These are phyloP conservation scores for Heliopora coerulea DNA, from an alignment of 92 coral and sea anemone genomes.

Conservation along the genomic window DNA sequence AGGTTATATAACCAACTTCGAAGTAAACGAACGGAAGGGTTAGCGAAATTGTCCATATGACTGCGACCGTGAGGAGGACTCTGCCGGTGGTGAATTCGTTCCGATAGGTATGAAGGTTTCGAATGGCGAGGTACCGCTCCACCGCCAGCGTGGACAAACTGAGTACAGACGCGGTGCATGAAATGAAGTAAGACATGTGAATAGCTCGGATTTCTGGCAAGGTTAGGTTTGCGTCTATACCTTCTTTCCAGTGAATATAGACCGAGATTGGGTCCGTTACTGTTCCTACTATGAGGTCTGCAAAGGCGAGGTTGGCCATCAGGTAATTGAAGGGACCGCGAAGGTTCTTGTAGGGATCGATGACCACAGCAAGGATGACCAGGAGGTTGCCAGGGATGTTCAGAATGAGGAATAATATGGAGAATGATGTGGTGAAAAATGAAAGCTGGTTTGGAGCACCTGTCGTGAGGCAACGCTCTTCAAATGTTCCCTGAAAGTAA, in stretches of 20 bases:
- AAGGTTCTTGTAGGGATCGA: conserved; percentile 77
- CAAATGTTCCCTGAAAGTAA: conserved; percentile 18
- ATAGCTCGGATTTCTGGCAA: conserved; percentile 20
- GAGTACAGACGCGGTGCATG: conserved; percentile 76
- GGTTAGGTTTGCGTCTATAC: conserved; percentile 40
- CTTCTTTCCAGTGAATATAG: conserved; percentile 66
- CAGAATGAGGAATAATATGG: conserved; percentile 54
- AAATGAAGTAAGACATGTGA: conserved; percentile 64
- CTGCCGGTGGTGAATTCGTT: conserved; percentile 64
- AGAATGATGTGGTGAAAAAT: conserved; percentile 58
- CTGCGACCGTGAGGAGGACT: conserved; percentile 59
- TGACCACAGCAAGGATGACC: conserved; percentile 72
- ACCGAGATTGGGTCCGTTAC: conserved; percentile 72
- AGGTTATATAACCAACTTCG: conserved; percentile 67
- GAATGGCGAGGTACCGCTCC: conserved; percentile 79
- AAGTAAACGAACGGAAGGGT: conserved; percentile 68
- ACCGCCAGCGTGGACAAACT: conserved; percentile 82
- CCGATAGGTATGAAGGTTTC: conserved; percentile 67
- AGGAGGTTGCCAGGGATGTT: conserved; percentile 79
- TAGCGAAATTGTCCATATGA: conserved; percentile 76
- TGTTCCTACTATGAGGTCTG: conserved; percentile 82
- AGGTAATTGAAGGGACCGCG: conserved; percentile 80
- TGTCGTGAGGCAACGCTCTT: conserved; percentile 19
- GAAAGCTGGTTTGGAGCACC: conserved; percentile 67
- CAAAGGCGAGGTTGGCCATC: conserved; percentile 68